These are phyloP conservation scores for human DNA, from an alignment of 2,113 vertebrate genomes.

Conservation along the genomic window DNA sequence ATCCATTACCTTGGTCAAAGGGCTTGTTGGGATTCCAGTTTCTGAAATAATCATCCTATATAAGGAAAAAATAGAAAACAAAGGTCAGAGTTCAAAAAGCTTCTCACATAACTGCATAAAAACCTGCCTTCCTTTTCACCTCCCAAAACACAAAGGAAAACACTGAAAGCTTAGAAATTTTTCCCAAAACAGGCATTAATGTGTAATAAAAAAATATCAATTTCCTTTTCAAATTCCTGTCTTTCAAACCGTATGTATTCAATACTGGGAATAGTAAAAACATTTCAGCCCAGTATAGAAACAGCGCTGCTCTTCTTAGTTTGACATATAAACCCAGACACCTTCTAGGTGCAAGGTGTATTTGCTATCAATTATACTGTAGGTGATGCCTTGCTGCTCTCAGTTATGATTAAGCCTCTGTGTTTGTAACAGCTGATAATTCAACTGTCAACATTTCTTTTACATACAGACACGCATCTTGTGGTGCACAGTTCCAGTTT, in stretches of 20 bases:
- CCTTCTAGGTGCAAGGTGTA: background rate
- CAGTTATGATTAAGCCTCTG: conserved; percentile 33
- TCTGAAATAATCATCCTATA: conserved; percentile 90
- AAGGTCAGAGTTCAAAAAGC: conserved; percentile 58
- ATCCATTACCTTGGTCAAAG: conserved; percentile 89
- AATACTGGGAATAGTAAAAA: background rate
- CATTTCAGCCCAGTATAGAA: background rate
- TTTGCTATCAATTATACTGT: conserved; percentile 14
- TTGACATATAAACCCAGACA: background rate
- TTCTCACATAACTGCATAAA: conserved; percentile 36
- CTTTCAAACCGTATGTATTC: conserved; percentile 27
- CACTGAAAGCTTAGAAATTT: background rate
- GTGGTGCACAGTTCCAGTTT: conserved; percentile 18
- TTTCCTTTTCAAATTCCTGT: conserved; percentile 43
- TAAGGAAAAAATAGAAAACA: conserved; percentile 45
- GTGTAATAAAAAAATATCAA: conserved; percentile 15
- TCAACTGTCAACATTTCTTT: conserved; percentile 68
- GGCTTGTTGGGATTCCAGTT: conserved; percentile 91
- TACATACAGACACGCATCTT: background rate
- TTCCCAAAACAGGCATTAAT: background rate
- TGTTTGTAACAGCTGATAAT: conserved; percentile 70
- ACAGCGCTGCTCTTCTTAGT: conserved; percentile 11
- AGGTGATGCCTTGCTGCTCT: background rate
- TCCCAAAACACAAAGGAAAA: conserved; percentile 49
- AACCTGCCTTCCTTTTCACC: background rate